These are phyloP conservation scores for Mesitornis unicolor DNA, from an alignment of 2,113 vertebrate species.

Conservation along the genomic window DNA sequence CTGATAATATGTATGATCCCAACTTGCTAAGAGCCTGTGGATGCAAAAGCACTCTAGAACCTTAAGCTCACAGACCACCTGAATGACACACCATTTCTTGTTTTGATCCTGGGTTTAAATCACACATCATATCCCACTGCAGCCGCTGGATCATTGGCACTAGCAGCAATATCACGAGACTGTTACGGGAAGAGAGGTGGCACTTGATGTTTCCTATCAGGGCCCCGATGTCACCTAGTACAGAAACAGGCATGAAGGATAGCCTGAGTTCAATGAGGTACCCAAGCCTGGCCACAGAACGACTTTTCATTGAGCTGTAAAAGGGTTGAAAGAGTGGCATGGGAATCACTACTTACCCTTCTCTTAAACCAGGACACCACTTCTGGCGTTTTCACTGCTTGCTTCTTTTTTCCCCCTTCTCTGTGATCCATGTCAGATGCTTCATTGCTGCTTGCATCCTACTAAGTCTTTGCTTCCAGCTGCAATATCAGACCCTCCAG, in stretches of 20 bases:
- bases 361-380: background rate
- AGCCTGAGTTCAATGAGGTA: background rate
- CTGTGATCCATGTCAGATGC: background rate
- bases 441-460: background rate
- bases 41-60: background rate
- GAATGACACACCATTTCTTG: background rate
- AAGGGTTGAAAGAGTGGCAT: background rate
- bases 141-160: background rate
- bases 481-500: background rate
- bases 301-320: background rate
- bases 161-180: background rate
- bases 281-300: background rate
- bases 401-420: background rate
- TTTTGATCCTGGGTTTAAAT: background rate
- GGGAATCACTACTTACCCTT: background rate
- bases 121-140: background rate
- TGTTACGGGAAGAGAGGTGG: background rate
- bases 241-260: background rate
- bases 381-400: background rate
- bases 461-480: background rate
- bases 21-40: background rate
- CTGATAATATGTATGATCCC: background rate
- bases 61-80: background rate
- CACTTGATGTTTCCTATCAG: background rate
- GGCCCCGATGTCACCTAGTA: background rate